phyloP scores from a whole-genome alignment of 2,888 invertebrate genomes.

The Idaea biselata region DNA sequence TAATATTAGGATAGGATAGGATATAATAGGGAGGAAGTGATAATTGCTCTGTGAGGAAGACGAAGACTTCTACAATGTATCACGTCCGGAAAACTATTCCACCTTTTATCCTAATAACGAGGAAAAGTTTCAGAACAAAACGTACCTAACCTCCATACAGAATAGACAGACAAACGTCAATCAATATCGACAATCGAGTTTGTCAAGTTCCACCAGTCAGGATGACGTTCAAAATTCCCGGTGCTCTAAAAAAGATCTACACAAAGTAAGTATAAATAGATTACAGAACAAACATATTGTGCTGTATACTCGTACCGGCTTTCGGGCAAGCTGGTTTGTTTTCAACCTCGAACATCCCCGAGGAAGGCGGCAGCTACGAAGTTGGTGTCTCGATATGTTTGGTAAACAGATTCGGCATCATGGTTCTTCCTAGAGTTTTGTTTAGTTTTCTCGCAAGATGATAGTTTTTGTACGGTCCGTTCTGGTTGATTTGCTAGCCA shows the following conservation, averaged over 20 bases:
- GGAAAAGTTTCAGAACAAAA: not conserved
- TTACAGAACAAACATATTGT: not conserved
- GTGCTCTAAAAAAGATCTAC: constrained; percentile 46
- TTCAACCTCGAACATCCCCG: constrained; percentile 3
- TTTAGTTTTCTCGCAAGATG: no score
- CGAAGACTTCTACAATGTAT: no score
- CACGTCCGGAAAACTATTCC: not conserved
- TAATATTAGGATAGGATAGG: no score
- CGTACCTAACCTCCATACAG: not conserved
- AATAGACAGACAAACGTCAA: not conserved
- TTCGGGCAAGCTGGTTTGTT: constrained; percentile 5
- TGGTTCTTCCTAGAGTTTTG: no score
- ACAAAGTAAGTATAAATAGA: constrained; percentile 38
- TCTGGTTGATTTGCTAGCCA: no score
- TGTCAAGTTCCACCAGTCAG: constrained; percentile 19
- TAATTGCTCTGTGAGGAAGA: no score
- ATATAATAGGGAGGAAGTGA: no score
- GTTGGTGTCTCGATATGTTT: not conserved
- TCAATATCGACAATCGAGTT: not conserved
- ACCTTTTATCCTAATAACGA: not conserved
- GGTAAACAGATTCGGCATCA: not conserved
- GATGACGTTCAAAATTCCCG: constrained; percentile 56
- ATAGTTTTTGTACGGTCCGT: no score
- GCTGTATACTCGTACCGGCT: not conserved
- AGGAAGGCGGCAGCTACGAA: not conserved